phyloP scores from a whole-genome alignment of 2,888 invertebrate species.

The Aplocera efformata region DNA sequence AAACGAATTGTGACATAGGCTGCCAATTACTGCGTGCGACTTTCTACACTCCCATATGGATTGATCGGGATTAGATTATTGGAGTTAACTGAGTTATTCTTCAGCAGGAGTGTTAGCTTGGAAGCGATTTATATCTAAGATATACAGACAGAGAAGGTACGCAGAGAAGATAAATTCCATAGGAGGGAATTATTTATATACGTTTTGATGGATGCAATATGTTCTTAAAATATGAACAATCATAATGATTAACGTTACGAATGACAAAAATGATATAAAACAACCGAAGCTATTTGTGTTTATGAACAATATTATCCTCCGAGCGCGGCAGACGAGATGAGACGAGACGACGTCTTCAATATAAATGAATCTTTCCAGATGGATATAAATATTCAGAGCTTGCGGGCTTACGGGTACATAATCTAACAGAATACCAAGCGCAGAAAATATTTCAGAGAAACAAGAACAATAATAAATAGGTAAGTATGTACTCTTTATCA shows the following conservation, averaged over 20 bases:
- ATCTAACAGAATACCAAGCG: neutral
- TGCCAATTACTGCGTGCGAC: constrained; percentile 17
- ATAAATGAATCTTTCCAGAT: neutral
- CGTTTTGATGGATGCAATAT: too few species aligned
- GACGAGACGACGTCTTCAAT: neutral
- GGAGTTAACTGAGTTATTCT: too few species aligned
- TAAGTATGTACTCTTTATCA: neutral
- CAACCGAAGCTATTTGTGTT: neutral
- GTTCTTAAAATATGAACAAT: too few species aligned
- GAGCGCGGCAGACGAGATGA: neutral
- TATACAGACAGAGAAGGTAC: too few species aligned
- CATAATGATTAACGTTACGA: too few species aligned
- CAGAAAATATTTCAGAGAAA: constrained; percentile 1
- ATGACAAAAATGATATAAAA: neutral
- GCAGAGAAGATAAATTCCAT: too few species aligned
- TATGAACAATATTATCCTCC: neutral
- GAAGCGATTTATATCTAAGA: too few species aligned
- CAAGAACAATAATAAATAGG: neutral
- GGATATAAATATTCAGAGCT: neutral
- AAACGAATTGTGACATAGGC: constrained; percentile 44
- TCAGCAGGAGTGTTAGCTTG: too few species aligned
- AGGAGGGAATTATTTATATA: too few species aligned
- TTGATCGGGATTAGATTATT: too few species aligned
- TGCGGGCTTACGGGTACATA: neutral
- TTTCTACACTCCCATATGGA: neutral